Evolutionary conservation across 2,797 vertebrate species (phyloP), one percentile per base, ranked within the genome.

Genomic region (Cirrhinus molitorella): DNA sequence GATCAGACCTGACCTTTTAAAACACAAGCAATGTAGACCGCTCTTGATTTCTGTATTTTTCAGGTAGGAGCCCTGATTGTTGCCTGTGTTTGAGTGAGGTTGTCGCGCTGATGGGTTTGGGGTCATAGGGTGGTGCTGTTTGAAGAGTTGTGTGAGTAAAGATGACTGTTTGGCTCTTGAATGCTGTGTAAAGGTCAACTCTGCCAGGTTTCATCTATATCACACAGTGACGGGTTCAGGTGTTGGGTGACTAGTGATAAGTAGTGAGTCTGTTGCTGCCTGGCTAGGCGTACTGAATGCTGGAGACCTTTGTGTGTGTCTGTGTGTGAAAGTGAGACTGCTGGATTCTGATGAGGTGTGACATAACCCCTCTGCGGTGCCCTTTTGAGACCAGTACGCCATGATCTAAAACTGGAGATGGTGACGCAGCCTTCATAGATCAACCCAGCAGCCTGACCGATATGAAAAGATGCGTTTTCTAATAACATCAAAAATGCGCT

Each of bases 1-100:
- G 80, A 87, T 85, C 80, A 77, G 43, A 59, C 31, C 16, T 85
- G 83, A 84, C 81, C 84, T 85, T 85, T 80, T 25, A 4, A 67
- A 34, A 59, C 4, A 8, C 59, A 23, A 40, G 61, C 13, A 45
- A 45, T 16, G 68, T 31, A 61, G 76, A 23, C 67, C 17, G 34
- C 28, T 53, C 71, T 73, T 5, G 5, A 77, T 37, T 65, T 74
- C 43, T 43, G 45, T 73, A 25, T 40, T n/a, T 45, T 67, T 82
- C 23, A 23, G 49, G 43, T 31, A 72, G 43, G 67, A 47, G 6
- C 28, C 47, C 16, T 47, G 40, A 74, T 66, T 66, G 34, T 13
- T 53, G 57, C 19, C 31, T 40, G 23, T 67, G 25, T 70, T 37
- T 57, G 37, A 67, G 37, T 57, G 77, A 73, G 74, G 55, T 68